phyloP scores from a whole-genome alignment of 2,888 invertebrate species.

The Tetragonula carbonaria region DNA sequence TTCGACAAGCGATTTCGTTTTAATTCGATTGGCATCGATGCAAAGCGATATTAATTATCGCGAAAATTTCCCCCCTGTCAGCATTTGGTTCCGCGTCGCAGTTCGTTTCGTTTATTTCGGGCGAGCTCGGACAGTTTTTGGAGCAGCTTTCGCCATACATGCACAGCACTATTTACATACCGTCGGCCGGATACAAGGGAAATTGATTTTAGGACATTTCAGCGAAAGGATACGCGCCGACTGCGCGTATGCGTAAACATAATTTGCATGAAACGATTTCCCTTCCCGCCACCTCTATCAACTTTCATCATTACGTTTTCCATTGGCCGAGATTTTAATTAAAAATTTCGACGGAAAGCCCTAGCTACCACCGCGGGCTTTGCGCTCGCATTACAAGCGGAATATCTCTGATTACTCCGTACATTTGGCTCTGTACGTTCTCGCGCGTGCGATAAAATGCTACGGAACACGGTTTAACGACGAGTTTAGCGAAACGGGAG shows the following conservation, averaged over 20 bases:
- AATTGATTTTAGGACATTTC: conserved; percentile 28
- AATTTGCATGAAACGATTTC: conserved; percentile 43
- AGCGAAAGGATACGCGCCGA: not conserved
- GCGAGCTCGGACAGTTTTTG: not conserved
- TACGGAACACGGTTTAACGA: not conserved
- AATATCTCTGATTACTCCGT: conserved; percentile 2
- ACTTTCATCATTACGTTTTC: conserved; percentile 36
- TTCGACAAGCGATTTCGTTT: not conserved
- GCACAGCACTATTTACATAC: not conserved
- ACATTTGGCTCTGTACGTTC: not conserved
- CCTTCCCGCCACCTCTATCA: not conserved
- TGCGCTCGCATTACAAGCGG: conserved; percentile 17
- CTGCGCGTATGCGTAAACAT: conserved; percentile 31
- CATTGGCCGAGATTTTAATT: conserved; percentile 44
- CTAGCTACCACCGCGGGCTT: not conserved
- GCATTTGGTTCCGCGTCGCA: not conserved
- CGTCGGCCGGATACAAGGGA: not conserved
- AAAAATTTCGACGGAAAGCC: conserved; percentile 21
- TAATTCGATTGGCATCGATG: not conserved
- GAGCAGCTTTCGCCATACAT: not conserved
- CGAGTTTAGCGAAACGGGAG: not conserved
- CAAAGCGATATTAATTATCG: conserved; percentile 10
- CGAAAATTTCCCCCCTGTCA: not conserved
- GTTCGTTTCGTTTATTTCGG: not conserved
- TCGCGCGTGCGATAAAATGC: not conserved